Evolutionary conservation across 2,113 vertebrate species (phyloP).

Genomic region (Hippocampus guttulatus): DNA sequence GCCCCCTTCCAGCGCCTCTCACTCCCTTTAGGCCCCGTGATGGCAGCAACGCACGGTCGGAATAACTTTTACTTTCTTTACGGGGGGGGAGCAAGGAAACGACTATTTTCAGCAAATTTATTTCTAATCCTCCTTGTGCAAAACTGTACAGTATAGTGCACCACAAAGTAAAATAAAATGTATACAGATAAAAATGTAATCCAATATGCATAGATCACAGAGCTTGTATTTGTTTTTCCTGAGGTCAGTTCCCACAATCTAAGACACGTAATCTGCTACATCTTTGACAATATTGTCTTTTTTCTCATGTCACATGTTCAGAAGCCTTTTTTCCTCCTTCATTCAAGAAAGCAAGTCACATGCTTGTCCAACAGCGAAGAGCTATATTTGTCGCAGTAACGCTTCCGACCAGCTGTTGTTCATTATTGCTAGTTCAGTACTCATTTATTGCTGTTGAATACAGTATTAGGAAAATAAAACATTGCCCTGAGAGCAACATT

Average conservation of each 20-base stretch:
- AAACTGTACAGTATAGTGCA: neutral
- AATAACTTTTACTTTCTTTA: too few species aligned
- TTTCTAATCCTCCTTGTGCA: neutral
- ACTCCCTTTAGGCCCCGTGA: conserved; percentile 40
- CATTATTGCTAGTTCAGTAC: neutral
- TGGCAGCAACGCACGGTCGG: conserved; percentile 1
- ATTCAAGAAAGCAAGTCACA: conserved; percentile 31
- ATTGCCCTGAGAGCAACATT: neutral
- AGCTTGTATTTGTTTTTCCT: neutral
- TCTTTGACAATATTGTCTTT: neutral
- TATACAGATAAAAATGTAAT: conserved; percentile 17
- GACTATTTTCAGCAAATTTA: neutral
- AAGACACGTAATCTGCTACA: neutral
- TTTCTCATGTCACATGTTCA: conserved; percentile 24
- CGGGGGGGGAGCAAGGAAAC: conserved; percentile 42
- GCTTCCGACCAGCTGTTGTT: neutral
- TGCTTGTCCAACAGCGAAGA: conserved; percentile 5
- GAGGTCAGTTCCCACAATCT: neutral
- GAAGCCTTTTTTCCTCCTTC: conserved; percentile 16
- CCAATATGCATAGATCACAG: neutral
- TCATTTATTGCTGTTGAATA: neutral
- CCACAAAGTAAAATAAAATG: neutral
- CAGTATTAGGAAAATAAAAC: neutral
- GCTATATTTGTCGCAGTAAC: neutral
- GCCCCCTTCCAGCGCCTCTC: conserved; percentile 48